Evolutionary conservation across 2,888 invertebrate species (phyloP).

Genomic region (Drepanosiphum platanoidis): DNA sequence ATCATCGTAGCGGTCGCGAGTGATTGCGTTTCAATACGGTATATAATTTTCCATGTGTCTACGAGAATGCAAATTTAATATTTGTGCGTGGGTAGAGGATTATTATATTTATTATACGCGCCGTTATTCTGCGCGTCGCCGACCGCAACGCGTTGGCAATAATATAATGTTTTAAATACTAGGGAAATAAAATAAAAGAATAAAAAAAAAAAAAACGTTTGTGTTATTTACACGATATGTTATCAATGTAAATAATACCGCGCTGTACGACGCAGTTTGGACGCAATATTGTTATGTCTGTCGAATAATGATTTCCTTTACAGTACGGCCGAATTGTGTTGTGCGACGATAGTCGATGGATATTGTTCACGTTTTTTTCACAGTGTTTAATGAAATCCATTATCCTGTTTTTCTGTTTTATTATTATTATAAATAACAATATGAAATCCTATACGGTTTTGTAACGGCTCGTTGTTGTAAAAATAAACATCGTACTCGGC

Average conservation of each 20-base stretch:
- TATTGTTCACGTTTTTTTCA: constrained; percentile 4
- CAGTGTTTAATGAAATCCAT: constrained; percentile 9
- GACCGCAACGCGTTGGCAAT: not conserved
- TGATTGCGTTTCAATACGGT: not conserved
- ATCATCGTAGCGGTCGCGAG: not conserved
- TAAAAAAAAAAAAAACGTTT: no score
- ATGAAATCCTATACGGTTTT: constrained; percentile 9
- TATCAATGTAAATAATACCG: no score
- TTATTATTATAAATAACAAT: not conserved
- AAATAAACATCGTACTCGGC: not conserved
- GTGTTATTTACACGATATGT: no score
- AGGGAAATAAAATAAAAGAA: no score
- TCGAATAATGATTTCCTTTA: not conserved
- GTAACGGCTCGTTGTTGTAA: no score
- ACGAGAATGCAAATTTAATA: not conserved
- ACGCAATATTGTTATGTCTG: no score
- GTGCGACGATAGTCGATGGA: not conserved
- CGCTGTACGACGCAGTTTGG: no score
- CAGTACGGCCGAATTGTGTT: not conserved
- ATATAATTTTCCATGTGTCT: not conserved
- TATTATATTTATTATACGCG: not conserved
- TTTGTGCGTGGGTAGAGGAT: constrained; percentile 23
- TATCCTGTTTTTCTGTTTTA: not conserved
- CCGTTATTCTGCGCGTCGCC: not conserved
- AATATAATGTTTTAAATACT: no score